Base-by-base conservation (phyloP, 2,797 vertebrate genomes). In the Gymnocypris eckloni region DNA sequence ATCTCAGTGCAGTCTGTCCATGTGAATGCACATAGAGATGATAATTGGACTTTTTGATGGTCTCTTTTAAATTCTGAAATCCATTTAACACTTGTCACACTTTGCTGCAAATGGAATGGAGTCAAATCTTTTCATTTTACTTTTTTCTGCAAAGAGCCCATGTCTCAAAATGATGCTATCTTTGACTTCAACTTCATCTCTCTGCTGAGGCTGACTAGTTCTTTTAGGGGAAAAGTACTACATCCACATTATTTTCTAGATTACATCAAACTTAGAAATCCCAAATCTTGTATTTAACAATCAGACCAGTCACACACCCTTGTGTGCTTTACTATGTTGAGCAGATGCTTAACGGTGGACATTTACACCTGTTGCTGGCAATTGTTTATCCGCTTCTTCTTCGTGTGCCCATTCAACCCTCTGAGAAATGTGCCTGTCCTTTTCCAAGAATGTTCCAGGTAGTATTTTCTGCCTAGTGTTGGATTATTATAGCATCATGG, bases 401-500 rank as follows among this genome's bases (percentile, higher is more conserved):
- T 71, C n/a, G 37, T 33, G 25, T 64, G 25, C 18, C 77, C 6
- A 15, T 64, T 61, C 45, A 70, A 33, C 64, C 73, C 54, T 83
- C 50, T 86, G 87, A 87, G 43, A 88, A 85, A 83, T 87, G 39
- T 69, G 69, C 71, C 70, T 75, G 52, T 22, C 59, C 67, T 79
- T 70, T 84, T 33, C 50, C 18, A 41, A 88, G 90, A 92, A 93
- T 92, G 90, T 92, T 87, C 88, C 84, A 76, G 82, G 85, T 88
- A 89, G 85, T 93, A 92, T 92, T 92, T 93, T 90, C 87, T 90
- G 91, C 81, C 81, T 73, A 37, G 91, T 91, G 88, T 89, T 61
- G 70, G 89, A 91, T 91, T 90, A 90, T 92, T 92, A 93, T 88
- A 91, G 83, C 89, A 84, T 66, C 50, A 15, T 83, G 80, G 88